Percentiles rank a stretch among this genome's conserved stretches.
Evolutionary conservation across 1,140 invertebrate species (phyloP).

Genomic region (Trichonephila clavipes): DNA sequence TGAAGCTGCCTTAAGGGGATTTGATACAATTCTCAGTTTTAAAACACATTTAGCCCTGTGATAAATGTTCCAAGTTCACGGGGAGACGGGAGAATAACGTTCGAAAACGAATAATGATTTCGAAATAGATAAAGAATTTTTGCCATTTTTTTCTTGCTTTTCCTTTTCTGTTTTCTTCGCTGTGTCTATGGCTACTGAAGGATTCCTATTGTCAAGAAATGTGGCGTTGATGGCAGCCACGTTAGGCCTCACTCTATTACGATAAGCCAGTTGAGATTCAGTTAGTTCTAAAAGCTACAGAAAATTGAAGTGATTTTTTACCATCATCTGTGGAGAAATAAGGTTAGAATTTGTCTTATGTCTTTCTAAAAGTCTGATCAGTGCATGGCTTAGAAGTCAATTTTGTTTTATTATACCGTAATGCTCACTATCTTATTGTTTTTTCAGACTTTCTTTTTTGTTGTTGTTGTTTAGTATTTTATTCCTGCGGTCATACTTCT

Average conservation of each 20-base stretch:
- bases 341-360: constrained; percentile 39
- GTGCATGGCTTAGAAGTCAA: constrained; percentile 50
- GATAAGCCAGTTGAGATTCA: constrained; percentile 49
- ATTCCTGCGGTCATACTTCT: too few species aligned
- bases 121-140: constrained; percentile 31
- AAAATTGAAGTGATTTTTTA: constrained; percentile 60
- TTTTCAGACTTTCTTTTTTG: too few species aligned
- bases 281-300: constrained; percentile 33
- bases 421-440: background rate
- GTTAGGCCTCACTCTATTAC: constrained; percentile 39
- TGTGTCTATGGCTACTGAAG: constrained; percentile 9
- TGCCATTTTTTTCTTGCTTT: constrained; percentile 10
- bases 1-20: background rate
- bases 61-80: constrained; percentile 25
- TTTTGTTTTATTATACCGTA: background rate
- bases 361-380: background rate
- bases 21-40: constrained; percentile 48
- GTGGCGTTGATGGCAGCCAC: constrained; percentile 53
- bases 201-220: constrained; percentile 56
- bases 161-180: background rate
- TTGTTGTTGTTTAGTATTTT: too few species aligned
- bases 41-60: constrained; percentile 61
- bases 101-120: constrained; percentile 40
- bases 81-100: background rate
- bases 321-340: background rate